These are phyloP conservation scores for Microhierax caerulescens DNA, from an alignment of 2,797 vertebrate species.

Conservation along the genomic window DNA sequence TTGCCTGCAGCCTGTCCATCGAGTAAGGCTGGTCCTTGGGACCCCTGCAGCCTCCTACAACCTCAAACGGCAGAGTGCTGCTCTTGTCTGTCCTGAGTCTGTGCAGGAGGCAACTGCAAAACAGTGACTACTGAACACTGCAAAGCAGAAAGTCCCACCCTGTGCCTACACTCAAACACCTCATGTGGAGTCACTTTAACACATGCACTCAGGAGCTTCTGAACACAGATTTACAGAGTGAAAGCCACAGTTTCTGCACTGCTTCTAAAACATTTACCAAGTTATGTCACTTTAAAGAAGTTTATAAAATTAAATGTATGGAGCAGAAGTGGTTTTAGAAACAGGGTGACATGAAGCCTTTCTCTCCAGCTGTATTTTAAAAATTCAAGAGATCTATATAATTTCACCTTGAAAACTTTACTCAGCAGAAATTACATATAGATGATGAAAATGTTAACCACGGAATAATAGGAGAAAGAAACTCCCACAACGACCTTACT, in stretches of 20 bases:
- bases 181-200: not conserved
- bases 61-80: not conserved
- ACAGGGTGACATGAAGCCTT: not conserved
- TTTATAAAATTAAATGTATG: not conserved
- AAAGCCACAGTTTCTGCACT: not conserved
- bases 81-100: not conserved
- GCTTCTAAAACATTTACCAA: not conserved
- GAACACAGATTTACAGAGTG: not conserved
- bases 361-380: not conserved
- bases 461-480: not conserved
- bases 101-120: not conserved
- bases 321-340: not conserved
- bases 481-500: not conserved
- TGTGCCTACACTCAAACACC: not conserved
- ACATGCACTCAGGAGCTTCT: not conserved
- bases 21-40: not conserved
- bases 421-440: not conserved
- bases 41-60: not conserved
- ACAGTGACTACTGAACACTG: not conserved
- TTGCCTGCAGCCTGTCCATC: not conserved
- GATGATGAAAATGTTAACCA: not conserved
- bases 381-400: not conserved
- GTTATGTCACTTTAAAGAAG: not conserved
- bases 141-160: not conserved
- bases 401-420: conserved; percentile 29